Evolutionary conservation across 2,888 invertebrate species (phyloP).

Genomic region (Microchrysa polita): DNA sequence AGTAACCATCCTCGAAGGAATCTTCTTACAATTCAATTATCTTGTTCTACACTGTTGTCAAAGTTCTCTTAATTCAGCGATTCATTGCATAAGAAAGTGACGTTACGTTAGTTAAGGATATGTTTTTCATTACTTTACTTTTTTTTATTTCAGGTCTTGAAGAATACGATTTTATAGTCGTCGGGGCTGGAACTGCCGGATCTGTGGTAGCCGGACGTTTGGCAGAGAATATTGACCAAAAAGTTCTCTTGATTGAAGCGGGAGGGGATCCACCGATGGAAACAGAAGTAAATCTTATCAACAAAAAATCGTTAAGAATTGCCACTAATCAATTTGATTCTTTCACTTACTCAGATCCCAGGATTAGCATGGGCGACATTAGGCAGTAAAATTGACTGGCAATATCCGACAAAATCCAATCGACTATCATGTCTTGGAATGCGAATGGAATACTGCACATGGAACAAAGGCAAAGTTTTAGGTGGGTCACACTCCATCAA

Average conservation of each 20-base stretch:
- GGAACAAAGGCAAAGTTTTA: slow-evolving; percentile 79
- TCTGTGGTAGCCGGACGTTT: slow-evolving; percentile 64
- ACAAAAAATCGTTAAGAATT: neutral
- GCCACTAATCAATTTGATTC: neutral
- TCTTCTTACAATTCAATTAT: too few relatives aligned
- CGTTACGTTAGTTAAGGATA: too few relatives aligned
- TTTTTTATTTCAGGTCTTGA: slow-evolving; percentile 66
- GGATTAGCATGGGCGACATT: slow-evolving; percentile 53
- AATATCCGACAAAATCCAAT: slow-evolving; percentile 57
- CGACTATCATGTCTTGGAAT: slow-evolving; percentile 54
- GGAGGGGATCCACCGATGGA: slow-evolving; percentile 67
- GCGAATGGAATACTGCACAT: slow-evolving; percentile 66
- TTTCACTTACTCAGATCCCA: slow-evolving; percentile 64
- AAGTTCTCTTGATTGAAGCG: slow-evolving; percentile 66
- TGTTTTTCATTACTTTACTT: too few relatives aligned
- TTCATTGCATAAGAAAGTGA: too few relatives aligned
- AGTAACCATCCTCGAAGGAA: too few relatives aligned
- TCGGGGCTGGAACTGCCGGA: slow-evolving; percentile 88
- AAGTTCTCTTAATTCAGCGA: too few relatives aligned
- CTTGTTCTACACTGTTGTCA: too few relatives aligned
- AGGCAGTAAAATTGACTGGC: slow-evolving; percentile 55
- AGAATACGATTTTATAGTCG: slow-evolving; percentile 83
- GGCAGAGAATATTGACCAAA: slow-evolving; percentile 64
- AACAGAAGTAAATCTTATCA: slow-evolving; percentile 63
- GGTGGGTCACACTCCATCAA: slow-evolving; percentile 82